phyloP scores from a whole-genome alignment of 2,888 invertebrate species.

The Orchestes rusci region DNA sequence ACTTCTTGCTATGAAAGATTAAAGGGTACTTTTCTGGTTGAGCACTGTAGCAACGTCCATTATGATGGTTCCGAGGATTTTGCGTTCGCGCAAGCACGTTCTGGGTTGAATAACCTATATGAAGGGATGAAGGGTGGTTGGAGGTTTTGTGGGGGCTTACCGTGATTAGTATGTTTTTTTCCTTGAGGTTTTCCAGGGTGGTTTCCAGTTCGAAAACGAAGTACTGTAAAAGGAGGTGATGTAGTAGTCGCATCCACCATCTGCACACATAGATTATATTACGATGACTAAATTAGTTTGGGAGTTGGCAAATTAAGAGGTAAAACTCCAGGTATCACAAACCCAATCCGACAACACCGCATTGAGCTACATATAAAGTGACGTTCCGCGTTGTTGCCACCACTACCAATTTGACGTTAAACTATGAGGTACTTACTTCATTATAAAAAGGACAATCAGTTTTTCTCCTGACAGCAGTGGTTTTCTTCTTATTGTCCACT shows the following conservation, averaged over 20 bases:
- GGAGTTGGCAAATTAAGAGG: too few species aligned
- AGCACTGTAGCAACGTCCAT: conserved; percentile 65
- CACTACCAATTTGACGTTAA: too few species aligned
- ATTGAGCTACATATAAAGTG: too few species aligned
- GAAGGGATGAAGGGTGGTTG: too few species aligned
- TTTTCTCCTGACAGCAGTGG: conserved; percentile 51
- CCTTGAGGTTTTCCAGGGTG: conserved; percentile 51
- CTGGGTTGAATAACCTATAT: conserved; percentile 38
- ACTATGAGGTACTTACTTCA: conserved; percentile 58
- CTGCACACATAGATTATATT: too few species aligned
- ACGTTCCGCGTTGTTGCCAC: too few species aligned
- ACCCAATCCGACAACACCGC: too few species aligned
- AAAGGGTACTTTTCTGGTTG: conserved; percentile 64
- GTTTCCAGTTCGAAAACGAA: conserved; percentile 61
- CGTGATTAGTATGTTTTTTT: conserved; percentile 52
- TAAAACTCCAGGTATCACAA: too few species aligned
- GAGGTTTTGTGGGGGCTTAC: conserved; percentile 43
- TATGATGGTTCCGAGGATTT: conserved; percentile 52
- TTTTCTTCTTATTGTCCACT: conserved; percentile 54
- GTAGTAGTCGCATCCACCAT: too few species aligned
- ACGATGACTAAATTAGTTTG: too few species aligned
- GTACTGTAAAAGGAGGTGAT: conserved; percentile 54
- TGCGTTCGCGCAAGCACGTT: conserved; percentile 43
- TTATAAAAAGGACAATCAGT: conserved; percentile 60
- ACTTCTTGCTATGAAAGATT: too few species aligned